Conservation (phyloP, 2,888 invertebrate genomes). For the Incurvaria masculella region DNA sequence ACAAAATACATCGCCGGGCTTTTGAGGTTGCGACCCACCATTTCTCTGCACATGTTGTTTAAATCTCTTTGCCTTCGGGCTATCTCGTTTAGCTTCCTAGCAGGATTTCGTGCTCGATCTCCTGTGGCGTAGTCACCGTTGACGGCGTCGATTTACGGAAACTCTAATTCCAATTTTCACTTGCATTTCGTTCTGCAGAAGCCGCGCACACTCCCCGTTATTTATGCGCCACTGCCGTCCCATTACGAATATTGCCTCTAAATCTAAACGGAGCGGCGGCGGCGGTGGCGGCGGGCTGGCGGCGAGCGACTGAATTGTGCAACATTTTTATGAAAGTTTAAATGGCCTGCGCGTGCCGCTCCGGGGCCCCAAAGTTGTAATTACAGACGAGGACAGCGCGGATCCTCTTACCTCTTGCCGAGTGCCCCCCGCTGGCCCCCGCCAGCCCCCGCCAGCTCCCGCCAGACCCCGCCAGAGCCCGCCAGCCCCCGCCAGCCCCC, state of each 20-base stretch:
- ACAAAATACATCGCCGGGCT: constrained; percentile 51
- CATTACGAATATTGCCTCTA: constrained; percentile 2
- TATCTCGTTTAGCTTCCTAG: no score
- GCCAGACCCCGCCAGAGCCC: not conserved
- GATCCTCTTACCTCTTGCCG: not conserved
- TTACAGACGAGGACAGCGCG: not conserved
- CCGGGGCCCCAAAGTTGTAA: not conserved
- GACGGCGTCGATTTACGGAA: not conserved
- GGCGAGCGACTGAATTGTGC: not conserved
- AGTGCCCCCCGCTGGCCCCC: not conserved
- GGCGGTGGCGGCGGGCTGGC: not conserved
- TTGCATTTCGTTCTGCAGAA: constrained; percentile 1
- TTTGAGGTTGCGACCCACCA: constrained; percentile 53
- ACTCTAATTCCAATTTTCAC: constrained; percentile 7
- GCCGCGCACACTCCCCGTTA: not conserved
- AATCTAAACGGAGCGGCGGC: constrained; percentile 1
- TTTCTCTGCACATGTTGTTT: no score
- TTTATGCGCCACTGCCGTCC: constrained; percentile 1
- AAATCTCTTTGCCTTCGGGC: no score
- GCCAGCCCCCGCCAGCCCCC: no score
- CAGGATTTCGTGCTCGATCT: no score
- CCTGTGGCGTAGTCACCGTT: no score
- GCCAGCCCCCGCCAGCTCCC: not conserved
- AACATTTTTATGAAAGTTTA: not conserved
- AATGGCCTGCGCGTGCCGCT: not conserved